phyloP scores from a whole-genome alignment of 2,888 invertebrate genomes.

The Dryomyza anilis region DNA sequence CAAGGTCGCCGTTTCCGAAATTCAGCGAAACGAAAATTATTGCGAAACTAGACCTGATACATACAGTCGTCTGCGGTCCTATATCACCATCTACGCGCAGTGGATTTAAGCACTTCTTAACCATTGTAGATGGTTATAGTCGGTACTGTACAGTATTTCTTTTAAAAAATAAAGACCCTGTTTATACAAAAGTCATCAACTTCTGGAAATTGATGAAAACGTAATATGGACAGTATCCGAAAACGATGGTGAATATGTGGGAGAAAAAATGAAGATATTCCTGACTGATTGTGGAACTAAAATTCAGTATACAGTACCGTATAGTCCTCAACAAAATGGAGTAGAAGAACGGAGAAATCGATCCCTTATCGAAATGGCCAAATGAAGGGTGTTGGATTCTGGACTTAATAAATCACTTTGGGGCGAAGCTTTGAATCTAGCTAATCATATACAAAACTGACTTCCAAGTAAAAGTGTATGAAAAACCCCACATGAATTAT shows the following conservation, averaged over 20 bases:
- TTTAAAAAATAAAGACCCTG: slow-evolving; percentile 11
- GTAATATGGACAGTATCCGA: too few relatives aligned
- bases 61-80: neutral
- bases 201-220: too few relatives aligned
- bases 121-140: slow-evolving; percentile 7
- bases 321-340: too few relatives aligned
- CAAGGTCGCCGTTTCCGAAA: slow-evolving; percentile 6
- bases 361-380: too few relatives aligned
- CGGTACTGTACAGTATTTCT: too few relatives aligned
- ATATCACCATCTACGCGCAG: neutral
- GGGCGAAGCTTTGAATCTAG: slow-evolving; percentile 9
- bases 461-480: neutral
- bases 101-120: neutral
- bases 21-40: neutral
- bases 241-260: slow-evolving; percentile 6
- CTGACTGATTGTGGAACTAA: slow-evolving; percentile 10
- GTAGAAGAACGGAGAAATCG: too few relatives aligned
- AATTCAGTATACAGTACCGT: too few relatives aligned
- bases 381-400: neutral
- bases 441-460: slow-evolving; percentile 5
- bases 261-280: neutral
- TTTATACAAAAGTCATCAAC: slow-evolving; percentile 15
- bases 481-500: slow-evolving; percentile 1
- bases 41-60: slow-evolving; percentile 1
- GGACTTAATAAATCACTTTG: slow-evolving; percentile 2